Evolutionary conservation across 2,113 vertebrate species (phyloP), one percentile per base, ranked within the genome.

Genomic region (Lophius piscatorius): DNA sequence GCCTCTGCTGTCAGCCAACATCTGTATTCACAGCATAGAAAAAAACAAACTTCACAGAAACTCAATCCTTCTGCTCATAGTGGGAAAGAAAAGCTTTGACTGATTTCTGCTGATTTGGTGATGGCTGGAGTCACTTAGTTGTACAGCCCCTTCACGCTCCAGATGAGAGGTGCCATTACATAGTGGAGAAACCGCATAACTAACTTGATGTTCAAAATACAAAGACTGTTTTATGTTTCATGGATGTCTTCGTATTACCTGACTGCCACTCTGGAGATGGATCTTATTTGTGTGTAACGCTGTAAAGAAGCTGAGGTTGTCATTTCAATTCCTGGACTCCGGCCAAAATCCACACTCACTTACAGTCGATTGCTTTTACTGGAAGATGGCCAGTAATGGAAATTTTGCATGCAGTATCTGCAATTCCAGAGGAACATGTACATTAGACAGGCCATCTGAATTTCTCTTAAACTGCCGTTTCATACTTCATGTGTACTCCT

Each of bases 21-120:
- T 86, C 76, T 87, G 81, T 83, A 81, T 72, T 78, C 67, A 81
- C 60, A 57, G 56, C 70, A 67, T 57, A 47, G 72, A 83, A 82
- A n/a, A n/a, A 81, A 64, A 59, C 4, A 36, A 65, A 81, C 54
- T 57, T 58, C 50, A 62, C 52, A 47, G 63, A 78, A 85, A 89
- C 64, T 69, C 14, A 17, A 81, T 60, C 72, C 62, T 58, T 17
- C 17, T 22, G 46, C 78, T 70, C 7, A 10, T 38, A 59, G 69
- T 23, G 67, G 67, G 61, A 76, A 70, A 67, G 58, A 50, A 61
- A 69, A 66, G 62, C 51, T 79, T 63, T 69, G 52, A 75, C 63
- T 9, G 16, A 58, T 74, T 73, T 78, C 47, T 82, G 71, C 33
- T 49, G 69, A 72, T 81, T 72, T 56, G 65, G 35, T 70, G 51